Base-by-base conservation (phyloP, 2,888 invertebrate genomes). In the Glyphotaelius pellucidus region DNA sequence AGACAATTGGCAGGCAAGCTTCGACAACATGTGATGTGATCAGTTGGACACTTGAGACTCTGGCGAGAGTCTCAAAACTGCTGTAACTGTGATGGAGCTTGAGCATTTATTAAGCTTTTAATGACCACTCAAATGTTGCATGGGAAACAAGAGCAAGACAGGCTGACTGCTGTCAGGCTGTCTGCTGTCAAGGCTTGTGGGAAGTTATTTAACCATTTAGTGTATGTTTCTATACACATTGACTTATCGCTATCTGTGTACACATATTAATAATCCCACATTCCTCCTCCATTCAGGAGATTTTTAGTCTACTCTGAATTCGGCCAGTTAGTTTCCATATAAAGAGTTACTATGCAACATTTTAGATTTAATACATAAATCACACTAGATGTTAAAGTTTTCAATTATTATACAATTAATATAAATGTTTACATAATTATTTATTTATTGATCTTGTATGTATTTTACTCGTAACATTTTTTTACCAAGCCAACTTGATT, bases 1-100 rank as follows among this genome's bases (percentile, higher is more conserved):
- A 2, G 96, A 96, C 93, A 96, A 96, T 94, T 96, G 96, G 96
- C 96, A 96, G 11, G 95, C 95, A 47, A 95, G 95, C 19, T 96
- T 96, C 93, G 96, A 95, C 90, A 95, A 95, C 92, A 94, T 95
- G 94, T 96, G 95, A 96, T 93, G 79, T 15, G 11, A 80, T 38
- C 89, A 83, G 83, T 67, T 79, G 32, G 83, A 90, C n/a, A 47
- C 90, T 90, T 80, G 90, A 67, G 83, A 38, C 83, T 83, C 42
- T 84, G 30, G 42, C 80, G n/a, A 80, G 30, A 30, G 42, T 80
- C 86, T 90, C 83, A 31, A 81, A 85, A 92, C 90, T 89, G 89
- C 80, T 91, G 89, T 90, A 85, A 92, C 92, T 92, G 92, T 92
- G 92, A 92, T 91, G 93, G 89, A 91, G 92, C 92, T 93, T 92